Evolutionary conservation across 35 echinoderm and acorn worm species (phyloP).

Genomic region (Lytechinus variegatus): DNA sequence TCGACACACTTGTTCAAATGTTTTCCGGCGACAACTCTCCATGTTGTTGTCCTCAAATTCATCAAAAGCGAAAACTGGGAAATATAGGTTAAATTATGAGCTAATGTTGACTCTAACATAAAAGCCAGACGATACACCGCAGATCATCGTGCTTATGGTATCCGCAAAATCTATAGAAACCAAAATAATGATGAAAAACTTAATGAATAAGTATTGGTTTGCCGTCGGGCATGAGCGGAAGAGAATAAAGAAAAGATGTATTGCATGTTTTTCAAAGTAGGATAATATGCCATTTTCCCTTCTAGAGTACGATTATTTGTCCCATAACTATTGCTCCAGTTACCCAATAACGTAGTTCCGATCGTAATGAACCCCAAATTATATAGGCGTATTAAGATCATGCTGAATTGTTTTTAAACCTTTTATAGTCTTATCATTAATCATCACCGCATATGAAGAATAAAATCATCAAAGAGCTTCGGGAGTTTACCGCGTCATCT

Average conservation of each 20-base stretch:
- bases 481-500: background rate
- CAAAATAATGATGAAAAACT: background rate
- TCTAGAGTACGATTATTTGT: background rate
- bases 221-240: background rate
- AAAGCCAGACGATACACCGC: background rate
- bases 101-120: constrained; percentile 4
- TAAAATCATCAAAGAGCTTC: background rate
- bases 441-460: background rate
- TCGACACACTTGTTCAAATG: background rate
- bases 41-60: background rate
- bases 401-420: background rate
- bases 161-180: constrained; percentile 16
- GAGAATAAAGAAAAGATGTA: background rate
- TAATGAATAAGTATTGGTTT: background rate
- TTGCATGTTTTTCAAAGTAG: background rate
- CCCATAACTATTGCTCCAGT: background rate
- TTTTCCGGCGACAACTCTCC: background rate
- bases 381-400: background rate
- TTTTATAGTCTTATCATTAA: background rate
- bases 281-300: background rate
- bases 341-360: background rate
- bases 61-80: background rate
- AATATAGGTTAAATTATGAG: background rate
- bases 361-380: background rate
- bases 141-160: background rate